Evolutionary conservation across 2,888 invertebrate species (phyloP).

Genomic region (Adineta ricciae): DNA sequence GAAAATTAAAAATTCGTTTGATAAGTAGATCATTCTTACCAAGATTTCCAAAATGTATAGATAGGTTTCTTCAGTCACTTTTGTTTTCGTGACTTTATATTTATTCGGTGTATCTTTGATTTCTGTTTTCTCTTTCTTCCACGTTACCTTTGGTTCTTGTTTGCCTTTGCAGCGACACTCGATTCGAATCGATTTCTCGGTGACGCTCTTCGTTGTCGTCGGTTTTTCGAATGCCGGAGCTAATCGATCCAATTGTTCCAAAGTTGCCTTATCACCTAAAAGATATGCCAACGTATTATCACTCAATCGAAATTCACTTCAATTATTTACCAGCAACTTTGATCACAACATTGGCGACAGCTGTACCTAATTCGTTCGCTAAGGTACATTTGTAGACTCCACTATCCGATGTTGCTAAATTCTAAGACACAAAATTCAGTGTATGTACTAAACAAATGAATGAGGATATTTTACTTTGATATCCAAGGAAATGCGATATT

Average conservation of each 20-base stretch:
- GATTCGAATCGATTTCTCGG: slow-evolving; percentile 26
- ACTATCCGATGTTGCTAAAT: slow-evolving; percentile 59
- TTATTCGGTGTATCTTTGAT: slow-evolving; percentile 28
- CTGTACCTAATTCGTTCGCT: slow-evolving; percentile 31
- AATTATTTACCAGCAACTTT: not conserved
- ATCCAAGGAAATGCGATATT: slow-evolving; percentile 78
- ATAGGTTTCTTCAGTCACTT: slow-evolving; percentile 28
- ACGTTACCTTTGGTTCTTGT: slow-evolving; percentile 30
- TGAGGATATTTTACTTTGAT: slow-evolving; percentile 57
- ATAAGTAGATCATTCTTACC: too few relatives aligned
- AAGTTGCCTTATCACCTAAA: not conserved
- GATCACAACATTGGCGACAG: slow-evolving; percentile 24
- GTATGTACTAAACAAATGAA: not conserved
- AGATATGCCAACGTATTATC: not conserved
- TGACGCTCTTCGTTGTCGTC: slow-evolving; percentile 20
- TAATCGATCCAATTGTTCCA: slow-evolving; percentile 26
- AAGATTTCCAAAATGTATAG: slow-evolving; percentile 24
- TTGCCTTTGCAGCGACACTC: slow-evolving; percentile 26
- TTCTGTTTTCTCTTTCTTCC: slow-evolving; percentile 29
- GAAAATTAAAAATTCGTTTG: not conserved
- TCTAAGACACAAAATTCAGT: not conserved
- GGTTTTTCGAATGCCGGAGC: slow-evolving; percentile 33
- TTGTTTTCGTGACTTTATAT: slow-evolving; percentile 26
- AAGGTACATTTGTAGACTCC: slow-evolving; percentile 79
- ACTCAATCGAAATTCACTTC: not conserved